Base-by-base conservation (phyloP, 2,113 vertebrate genomes). In the Xiphophorus couchianus region DNA sequence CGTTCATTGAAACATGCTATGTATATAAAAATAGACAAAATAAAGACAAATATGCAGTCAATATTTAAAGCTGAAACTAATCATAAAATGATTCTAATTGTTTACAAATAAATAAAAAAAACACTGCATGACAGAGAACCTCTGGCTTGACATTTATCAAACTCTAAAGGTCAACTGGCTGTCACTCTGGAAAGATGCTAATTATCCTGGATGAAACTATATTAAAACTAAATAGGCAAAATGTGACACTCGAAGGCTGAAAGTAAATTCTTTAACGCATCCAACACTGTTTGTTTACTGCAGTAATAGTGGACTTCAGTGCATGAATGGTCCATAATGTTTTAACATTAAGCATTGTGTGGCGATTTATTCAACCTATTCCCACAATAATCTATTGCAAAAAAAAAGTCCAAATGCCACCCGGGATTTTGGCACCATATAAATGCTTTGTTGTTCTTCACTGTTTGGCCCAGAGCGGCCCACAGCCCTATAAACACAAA, bases 401-500 rank as follows among this genome's bases (percentile, higher is more conserved):
- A 48, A 51, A 51, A 58, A 58, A 58, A 58, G 25, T 58, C 51
- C 70, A 81, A 75, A 78, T 66, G 64, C 76, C 65, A 60, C 66
- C 62, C n/a, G 66, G 37, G 76, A 81, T 60, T 86, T 82, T 81
- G 77, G 74, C 83, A 75, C 10, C 42, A 60, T 69, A 71, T 28
- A 58, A 66, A 76, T 37, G 77, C 73, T 76, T 84, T 80, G 73
- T 76, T 80, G 76, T 70, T 73, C 73, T 86, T 84, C 65, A 69
- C 61, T 73, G 66, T 51, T 76, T 71, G 27, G 60, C 69, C 64
- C 80, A 51, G 69, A 73, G 75, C 0, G 22, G 71, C 66, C 74
- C 78, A 74, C 86, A 83, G 67, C 69, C 83, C 83, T 58, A 78
- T 84, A 74, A 84, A 86, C 76, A 88, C 84, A 86, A 86, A 88